Evolutionary conservation across 2,797 vertebrate species (phyloP).

Genomic region (Myotis daubentonii): DNA sequence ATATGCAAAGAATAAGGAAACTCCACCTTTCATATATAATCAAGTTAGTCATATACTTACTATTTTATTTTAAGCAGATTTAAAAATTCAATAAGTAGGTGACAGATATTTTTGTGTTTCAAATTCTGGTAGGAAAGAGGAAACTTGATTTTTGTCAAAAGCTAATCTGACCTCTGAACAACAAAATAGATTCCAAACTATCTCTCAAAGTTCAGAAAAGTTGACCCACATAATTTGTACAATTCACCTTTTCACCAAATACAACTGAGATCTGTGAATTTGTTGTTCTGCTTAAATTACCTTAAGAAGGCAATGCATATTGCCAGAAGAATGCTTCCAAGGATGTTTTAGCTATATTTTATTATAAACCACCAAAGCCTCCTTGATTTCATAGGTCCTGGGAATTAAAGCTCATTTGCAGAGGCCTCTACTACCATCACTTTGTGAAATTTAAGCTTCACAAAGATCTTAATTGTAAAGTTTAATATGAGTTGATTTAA

Average conservation of each 20-base stretch:
- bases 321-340: neutral
- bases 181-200: neutral
- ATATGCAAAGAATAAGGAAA: constrained; percentile 10
- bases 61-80: constrained; percentile 24
- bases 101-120: constrained; percentile 11
- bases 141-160: neutral
- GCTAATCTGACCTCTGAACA: neutral
- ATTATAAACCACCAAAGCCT: neutral
- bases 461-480: constrained; percentile 43
- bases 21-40: neutral
- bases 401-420: neutral
- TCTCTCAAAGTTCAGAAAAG: constrained; percentile 23
- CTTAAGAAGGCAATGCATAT: neutral
- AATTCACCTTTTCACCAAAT: neutral
- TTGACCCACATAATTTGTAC: neutral
- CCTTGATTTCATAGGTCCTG: neutral
- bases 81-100: constrained; percentile 48
- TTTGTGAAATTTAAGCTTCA: neutral
- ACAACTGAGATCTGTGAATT: neutral
- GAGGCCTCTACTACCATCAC: neutral
- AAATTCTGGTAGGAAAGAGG: neutral
- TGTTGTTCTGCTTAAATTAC: neutral
- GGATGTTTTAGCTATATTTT: neutral
- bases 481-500: constrained; percentile 31
- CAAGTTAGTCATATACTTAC: neutral